Evolutionary conservation across 2,113 vertebrate species (phyloP), one percentile per base, ranked within the genome.

Genomic region (Noturus placidus): DNA sequence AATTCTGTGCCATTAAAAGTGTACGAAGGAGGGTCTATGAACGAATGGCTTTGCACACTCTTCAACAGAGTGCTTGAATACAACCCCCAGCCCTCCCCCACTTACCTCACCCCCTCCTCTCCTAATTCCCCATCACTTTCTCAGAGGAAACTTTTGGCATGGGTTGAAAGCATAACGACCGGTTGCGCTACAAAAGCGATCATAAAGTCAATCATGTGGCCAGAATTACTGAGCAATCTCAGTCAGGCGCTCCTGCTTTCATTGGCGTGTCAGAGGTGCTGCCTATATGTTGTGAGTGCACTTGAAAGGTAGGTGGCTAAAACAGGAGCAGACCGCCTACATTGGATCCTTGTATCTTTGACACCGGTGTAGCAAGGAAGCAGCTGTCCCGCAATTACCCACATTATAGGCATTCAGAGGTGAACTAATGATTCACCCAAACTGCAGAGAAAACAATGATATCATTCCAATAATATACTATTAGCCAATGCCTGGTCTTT

Each of bases 161-260:
- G 95, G 96, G 95, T 96, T 97, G 97, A 97, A 96, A 96, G 95
- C 96, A 95, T 97, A 97, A 97, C 96, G 96, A 97, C 96, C 95
- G 95, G 96, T 97, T 97, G 96, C 95, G 94, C 95, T 94, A 96
- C 95, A 94, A 94, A 96, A 97, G 96, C 94, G 94, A 96, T 97
- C 96, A 96, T 97, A 96, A 98, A 98, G 95, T 97, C 96, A 97
- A 97, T 99, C 98, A 98, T 95, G 97, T 96, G 96, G 95, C 96
- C 97, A 93, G 96, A 99, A 97, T 97, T 97, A 97, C 96, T 93
- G 94, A 93, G 95, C 95, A 95, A 96, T 97, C 92, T 96, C 94
- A 95, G 95, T 97, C 96, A 97, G 95, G 94, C 96, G 94, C 95
- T 96, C 94, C 95, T 94, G 94, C 95, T 96, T 97, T 97, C 94